Base-by-base conservation (phyloP, 1,140 invertebrate genomes). In the Halesus radiatus region DNA sequence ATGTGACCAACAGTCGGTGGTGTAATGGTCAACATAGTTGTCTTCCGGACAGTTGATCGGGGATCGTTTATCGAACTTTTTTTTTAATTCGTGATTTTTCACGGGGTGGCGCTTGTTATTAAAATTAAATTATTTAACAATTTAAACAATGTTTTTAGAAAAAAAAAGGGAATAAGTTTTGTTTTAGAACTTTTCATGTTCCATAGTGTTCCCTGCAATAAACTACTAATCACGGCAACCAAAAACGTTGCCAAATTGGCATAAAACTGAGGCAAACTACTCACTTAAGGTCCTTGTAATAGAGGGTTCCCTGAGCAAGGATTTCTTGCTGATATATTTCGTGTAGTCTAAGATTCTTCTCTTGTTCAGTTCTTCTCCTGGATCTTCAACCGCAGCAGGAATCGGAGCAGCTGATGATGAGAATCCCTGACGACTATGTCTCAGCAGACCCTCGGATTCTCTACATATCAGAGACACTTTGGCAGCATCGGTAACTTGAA, bases 231-330 rank as follows among this genome's bases (percentile, higher is more conserved):
- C 26, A 3, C 2, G 26, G 7, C 32, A 37, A 37, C 32, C 32
- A 37, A 37, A 8, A 37, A 37, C 32, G 2, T 29, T 29, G 26
- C 5, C 6, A 0, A 32, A 32, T 7, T 45, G 37, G 37, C 8
- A 45, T 45, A 45, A 45, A 45, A 45, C 13, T n/a, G n/a, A 13
- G 37, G 10, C 10, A 45, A 45, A 13, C 37, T 45, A 68, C 74
- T 83, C 32, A 83, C 82, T 83, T 15, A 83, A 23, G n/a, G 58
- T 83, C 37, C 82, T 83, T 10, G 80, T 83, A 18, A 81, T 81
- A 8, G 80, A 74, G 0, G 82, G 82, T 58, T 83, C 80, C 53
- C 82, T 79, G 0, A 81, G 58, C n/a, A 78, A 64, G 4, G 82
- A 83, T 18, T 74, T 83, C 7, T 37, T 58, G 72, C 80, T 83